Conservation (phyloP, 1,140 invertebrate species). For the Saccostrea cuccullata region DNA sequence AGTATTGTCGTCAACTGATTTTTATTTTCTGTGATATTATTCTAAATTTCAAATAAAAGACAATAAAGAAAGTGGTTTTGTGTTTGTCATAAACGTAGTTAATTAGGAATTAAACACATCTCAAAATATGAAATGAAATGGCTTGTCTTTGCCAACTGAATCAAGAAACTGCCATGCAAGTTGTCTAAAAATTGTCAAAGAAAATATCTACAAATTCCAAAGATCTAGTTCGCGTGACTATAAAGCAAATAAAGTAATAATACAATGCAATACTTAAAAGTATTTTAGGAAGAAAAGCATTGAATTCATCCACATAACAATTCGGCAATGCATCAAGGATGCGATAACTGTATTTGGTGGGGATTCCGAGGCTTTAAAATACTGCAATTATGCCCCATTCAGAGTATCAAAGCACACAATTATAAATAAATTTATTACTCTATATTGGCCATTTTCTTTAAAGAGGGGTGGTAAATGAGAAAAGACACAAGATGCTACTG, state of each 20-base stretch:
- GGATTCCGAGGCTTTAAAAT: not conserved
- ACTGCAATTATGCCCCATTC: not conserved
- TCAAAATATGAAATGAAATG: too few species aligned
- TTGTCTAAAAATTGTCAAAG: too few species aligned
- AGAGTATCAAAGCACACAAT: constrained; percentile 8
- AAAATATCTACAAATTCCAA: too few species aligned
- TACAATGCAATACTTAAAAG: not conserved
- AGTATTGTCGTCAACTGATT: too few species aligned
- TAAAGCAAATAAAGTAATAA: not conserved
- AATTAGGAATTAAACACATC: too few species aligned
- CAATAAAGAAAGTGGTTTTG: too few species aligned
- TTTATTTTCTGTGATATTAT: too few species aligned
- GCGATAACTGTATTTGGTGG: not conserved
- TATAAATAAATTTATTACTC: constrained; percentile 26
- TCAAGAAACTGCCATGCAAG: too few species aligned
- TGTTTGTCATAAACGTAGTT: too few species aligned
- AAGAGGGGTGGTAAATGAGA: constrained; percentile 4
- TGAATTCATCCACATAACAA: not conserved
- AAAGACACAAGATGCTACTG: not conserved
- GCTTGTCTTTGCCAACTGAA: too few species aligned
- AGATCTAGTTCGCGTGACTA: not conserved
- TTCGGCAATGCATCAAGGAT: not conserved
- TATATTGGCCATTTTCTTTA: constrained; percentile 12
- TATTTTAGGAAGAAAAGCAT: not conserved
- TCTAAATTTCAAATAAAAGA: too few species aligned